These are phyloP conservation scores for Microtus ochrogaster DNA, from an alignment of 2,113 vertebrate species.

Conservation along the genomic window DNA sequence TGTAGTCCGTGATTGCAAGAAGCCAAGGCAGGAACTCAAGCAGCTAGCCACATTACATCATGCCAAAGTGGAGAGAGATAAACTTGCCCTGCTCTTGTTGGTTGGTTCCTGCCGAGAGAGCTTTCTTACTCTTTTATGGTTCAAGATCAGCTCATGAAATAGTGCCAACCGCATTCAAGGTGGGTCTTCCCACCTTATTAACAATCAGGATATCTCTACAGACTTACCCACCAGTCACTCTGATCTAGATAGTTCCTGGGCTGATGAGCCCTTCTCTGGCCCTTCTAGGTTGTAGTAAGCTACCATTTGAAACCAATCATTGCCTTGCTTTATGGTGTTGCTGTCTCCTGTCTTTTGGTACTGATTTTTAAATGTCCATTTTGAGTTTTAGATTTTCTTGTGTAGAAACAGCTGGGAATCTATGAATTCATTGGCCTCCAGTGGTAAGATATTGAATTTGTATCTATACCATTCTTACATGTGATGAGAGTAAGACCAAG, in stretches of 20 bases:
- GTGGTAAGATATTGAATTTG: not conserved
- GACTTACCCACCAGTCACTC: not conserved
- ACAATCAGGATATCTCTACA: not conserved
- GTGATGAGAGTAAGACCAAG: not conserved
- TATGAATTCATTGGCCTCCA: not conserved
- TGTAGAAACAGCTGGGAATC: not conserved
- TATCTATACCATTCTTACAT: not conserved
- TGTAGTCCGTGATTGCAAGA: not conserved
- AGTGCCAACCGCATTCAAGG: not conserved
- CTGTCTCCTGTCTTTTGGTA: not conserved
- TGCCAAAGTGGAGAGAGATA: not conserved
- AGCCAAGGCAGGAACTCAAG: not conserved
- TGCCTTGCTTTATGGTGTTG: not conserved
- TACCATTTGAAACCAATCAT: not conserved
- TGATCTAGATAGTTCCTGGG: not conserved
- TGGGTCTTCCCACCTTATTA: not conserved
- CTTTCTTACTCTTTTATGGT: not conserved
- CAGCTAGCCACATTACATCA: rapidly evolving
- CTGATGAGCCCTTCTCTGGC: not conserved
- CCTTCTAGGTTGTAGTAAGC: not conserved
- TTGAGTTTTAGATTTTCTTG: not conserved
- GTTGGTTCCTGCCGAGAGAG: not conserved
- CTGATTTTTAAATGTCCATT: not conserved
- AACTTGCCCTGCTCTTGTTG: no score
- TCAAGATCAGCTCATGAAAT: not conserved